A percentile compares a stretch with the other conserved stretches of the same genome.
Conservation (phyloP, 2,113 vertebrate genomes). For the human region GRCh38 chr4:93467001-93467500, state of each 20-base stretch:
- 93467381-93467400: neutral
- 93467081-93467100: neutral
- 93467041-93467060: neutral
- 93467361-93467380: neutral
- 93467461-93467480: conserved; percentile 46
- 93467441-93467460: conserved; percentile 52
- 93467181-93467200: neutral
- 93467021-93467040: neutral
- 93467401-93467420: neutral
- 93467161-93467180: neutral
- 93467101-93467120: neutral
- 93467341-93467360: neutral
- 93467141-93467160: neutral
- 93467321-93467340: neutral
- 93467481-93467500: conserved; percentile 52
- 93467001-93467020: neutral
- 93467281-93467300: neutral
- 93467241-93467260: neutral
- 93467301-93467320: neutral
- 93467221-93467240: neutral
- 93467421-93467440: neutral
- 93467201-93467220: neutral
- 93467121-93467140: conserved; percentile 6
- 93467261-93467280: neutral
- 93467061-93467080: neutral